phyloP scores from a whole-genome alignment of 2,888 invertebrate genomes.

The Agrypnus murinus region DNA sequence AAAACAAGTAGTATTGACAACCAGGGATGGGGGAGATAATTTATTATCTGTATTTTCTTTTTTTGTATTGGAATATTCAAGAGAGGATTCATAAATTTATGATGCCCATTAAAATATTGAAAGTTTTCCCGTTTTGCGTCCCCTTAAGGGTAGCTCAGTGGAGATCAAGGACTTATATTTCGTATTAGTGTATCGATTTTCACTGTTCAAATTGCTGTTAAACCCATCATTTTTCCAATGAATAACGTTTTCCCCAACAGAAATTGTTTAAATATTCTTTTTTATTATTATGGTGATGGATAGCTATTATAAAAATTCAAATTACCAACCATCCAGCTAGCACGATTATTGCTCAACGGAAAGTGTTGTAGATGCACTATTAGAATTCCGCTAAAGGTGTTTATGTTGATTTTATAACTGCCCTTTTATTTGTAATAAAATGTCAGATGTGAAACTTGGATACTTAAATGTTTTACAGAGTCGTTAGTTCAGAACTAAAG shows the following conservation, averaged over 20 bases:
- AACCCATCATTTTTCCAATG: no score
- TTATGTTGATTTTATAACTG: constrained; percentile 10
- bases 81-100: constrained; percentile 15
- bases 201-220: no score
- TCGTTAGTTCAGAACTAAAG: constrained; percentile 1
- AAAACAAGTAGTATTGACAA: constrained; percentile 28
- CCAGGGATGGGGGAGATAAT: neutral
- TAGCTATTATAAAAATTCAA: no score
- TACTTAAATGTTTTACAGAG: constrained; percentile 7
- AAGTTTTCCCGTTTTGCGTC: neutral
- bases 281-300: no score
- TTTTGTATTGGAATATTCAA: neutral
- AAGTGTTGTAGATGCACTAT: no score
- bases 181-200: no score
- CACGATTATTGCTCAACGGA: no score
- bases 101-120: constrained; percentile 10
- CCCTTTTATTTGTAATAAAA: constrained; percentile 24
- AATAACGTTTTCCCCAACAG: no score
- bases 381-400: neutral
- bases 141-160: neutral
- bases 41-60: constrained; percentile 11
- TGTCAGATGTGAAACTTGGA: constrained; percentile 3
- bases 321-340: no score
- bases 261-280: no score
- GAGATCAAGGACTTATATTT: neutral